Percentiles rank a stretch among this genome's conserved stretches.
phyloP scores from a whole-genome alignment of 2,888 invertebrate genomes.

The Spilosoma lubricipeda region DNA sequence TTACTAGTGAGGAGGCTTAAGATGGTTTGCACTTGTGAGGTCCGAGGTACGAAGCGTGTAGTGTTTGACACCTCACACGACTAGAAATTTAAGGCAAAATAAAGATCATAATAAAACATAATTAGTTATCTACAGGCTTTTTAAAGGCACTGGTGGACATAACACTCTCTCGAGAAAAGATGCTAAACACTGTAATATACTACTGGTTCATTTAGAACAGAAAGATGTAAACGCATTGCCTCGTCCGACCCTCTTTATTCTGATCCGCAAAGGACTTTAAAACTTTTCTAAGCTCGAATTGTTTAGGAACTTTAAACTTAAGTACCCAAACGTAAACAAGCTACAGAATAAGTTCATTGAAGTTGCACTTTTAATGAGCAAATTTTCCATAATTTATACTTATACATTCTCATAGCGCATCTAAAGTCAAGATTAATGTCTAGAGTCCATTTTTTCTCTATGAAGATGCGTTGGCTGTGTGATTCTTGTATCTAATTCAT shows the following conservation, averaged over 20 bases:
- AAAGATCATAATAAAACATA: neutral
- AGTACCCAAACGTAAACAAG: neutral
- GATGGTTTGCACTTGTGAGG: slow-evolving; percentile 1
- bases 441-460: neutral
- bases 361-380: neutral
- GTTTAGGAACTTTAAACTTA: neutral
- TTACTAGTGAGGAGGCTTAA: neutral
- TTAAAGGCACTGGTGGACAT: too few relatives aligned
- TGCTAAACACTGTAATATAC: neutral
- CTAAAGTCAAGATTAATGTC: too few relatives aligned
- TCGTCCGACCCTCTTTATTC: neutral
- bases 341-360: neutral
- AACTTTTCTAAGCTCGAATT: neutral
- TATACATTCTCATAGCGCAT: too few relatives aligned
- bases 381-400: neutral
- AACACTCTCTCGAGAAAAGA: too few relatives aligned
- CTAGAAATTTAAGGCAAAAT: neutral
- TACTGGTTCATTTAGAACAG: neutral
- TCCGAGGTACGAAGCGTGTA: neutral
- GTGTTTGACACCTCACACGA: neutral
- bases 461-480: too few relatives aligned
- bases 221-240: neutral
- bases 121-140: too few relatives aligned
- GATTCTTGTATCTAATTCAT: too few relatives aligned
- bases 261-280: neutral